Base-by-base conservation (phyloP, 2,797 vertebrate genomes). In the Micrastur ruficollis region DNA sequence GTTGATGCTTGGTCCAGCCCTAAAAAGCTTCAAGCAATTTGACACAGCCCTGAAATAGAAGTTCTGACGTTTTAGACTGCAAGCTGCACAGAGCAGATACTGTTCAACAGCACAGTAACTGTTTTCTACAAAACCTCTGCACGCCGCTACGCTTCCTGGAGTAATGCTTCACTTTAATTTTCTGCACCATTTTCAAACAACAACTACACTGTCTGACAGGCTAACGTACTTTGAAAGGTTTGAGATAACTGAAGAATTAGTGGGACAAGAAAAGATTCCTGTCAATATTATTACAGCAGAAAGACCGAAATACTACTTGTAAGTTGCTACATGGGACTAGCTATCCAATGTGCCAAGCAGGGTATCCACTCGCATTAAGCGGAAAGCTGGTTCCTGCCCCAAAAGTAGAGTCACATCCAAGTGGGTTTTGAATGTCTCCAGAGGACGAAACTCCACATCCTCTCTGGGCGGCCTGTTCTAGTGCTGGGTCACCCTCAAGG, bases 1-100 rank as follows among this genome's bases (percentile, higher is more conserved):
- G 93, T 88, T 93, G 89, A 95, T 93, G 93, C 78, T 93, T 78
- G 67, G 93, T 91, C 89, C 85, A 94, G 82, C 92, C 92, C 80
- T 95, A 91, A 85, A 93, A 94, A 94, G 80, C 90, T 95, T 71
- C 83, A 90, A 96, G 94, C 87, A 68, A 93, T 91, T 92, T 91
- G 71, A 90, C 80, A 83, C 86, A 84, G 70, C 87, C 96, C 87
- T 68, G 88, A 96, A 94, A 93, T 94, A 97, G 95, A 89, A 91
- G 40, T 62, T 84, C 9, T 89, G 94, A 93, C 55, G 63, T 93
- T 78, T 72, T 4, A 27, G 38, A 21, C 87, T 70, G 59, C 65
- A 68, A 90, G 93, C 91, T 80, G 89, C 88, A 96, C 93, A 95
- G 94, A 94, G 76, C 73, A 94, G 94, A 91, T 52, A 88, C 91